Percentiles rank a stretch among this genome's conserved stretches.
These are phyloP conservation scores for Drosophila melanica DNA, from an alignment of 1,140 invertebrate genomes.

Conservation along the genomic window DNA sequence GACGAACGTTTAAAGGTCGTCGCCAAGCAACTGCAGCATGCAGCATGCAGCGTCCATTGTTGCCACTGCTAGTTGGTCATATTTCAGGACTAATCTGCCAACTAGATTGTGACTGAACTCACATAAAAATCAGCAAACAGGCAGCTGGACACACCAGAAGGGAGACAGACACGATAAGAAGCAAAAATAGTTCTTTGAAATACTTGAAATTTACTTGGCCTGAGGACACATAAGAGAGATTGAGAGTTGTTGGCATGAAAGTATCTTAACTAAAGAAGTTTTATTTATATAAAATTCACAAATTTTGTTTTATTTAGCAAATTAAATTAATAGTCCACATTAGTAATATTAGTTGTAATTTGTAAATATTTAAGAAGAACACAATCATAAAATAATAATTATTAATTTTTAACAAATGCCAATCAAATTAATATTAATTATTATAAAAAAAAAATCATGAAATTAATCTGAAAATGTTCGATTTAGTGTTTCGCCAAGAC, in stretches of 20 bases:
- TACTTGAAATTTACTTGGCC: background rate
- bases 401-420: background rate
- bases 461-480: no score
- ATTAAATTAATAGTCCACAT: no score
- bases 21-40: background rate
- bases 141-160: conserved; percentile 11
- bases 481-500: no score
- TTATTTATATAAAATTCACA: background rate
- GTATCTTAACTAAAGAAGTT: background rate
- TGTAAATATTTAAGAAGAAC: background rate
- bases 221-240: background rate
- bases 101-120: conserved; percentile 27
- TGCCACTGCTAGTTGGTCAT: conserved; percentile 23
- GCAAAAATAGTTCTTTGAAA: conserved; percentile 39
- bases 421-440: no score
- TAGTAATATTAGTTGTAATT: background rate
- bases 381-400: background rate
- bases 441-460: no score
- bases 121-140: conserved; percentile 60
- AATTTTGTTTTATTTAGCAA: background rate
- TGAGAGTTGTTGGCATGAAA: background rate
- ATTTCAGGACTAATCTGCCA: conserved; percentile 62
- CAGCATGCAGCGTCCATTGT: background rate
- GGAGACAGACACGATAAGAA: background rate
- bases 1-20: conserved; percentile 27